Evolutionary conservation across 2,113 vertebrate species (phyloP).

Genomic region (Phylloscopus whistleri): DNA sequence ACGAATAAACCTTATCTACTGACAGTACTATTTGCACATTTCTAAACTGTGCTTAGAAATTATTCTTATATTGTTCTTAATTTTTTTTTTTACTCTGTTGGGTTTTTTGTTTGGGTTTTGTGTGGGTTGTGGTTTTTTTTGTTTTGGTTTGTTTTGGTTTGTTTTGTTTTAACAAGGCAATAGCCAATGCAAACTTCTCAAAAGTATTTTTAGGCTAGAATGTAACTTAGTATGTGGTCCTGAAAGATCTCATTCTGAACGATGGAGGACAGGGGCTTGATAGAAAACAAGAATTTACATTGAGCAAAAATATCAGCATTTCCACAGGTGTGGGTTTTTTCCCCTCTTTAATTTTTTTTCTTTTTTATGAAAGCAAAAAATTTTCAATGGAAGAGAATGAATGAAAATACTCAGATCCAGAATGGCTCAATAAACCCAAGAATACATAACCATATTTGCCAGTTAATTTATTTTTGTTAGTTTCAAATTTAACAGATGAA

Average conservation of each 20-base stretch:
- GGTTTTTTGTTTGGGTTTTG: neutral
- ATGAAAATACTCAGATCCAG: neutral
- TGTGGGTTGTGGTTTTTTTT: neutral
- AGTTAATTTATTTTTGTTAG: neutral
- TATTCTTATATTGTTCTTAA: slow-evolving; percentile 27
- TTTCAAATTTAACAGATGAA: neutral
- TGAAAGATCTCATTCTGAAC: neutral
- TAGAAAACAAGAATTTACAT: neutral
- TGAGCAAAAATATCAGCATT: neutral
- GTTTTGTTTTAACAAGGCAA: neutral
- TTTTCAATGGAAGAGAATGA: neutral
- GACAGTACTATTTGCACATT: slow-evolving; percentile 70
- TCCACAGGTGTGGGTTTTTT: accelerated
- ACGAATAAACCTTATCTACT: slow-evolving; percentile 17
- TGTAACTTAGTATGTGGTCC: neutral
- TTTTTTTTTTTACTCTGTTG: neutral
- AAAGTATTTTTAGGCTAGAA: slow-evolving; percentile 10
- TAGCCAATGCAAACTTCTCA: slow-evolving; percentile 12
- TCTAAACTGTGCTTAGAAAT: slow-evolving; percentile 69
- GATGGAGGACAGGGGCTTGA: neutral
- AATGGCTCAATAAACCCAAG: neutral
- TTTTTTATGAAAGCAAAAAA: neutral
- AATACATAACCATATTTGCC: neutral
- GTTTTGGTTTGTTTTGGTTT: too few relatives aligned
- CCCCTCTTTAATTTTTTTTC: neutral